Evolutionary conservation across 2,113 vertebrate genomes (phyloP), one percentile per base, ranked within the genome.

Genomic region (Numida meleagris): DNA sequence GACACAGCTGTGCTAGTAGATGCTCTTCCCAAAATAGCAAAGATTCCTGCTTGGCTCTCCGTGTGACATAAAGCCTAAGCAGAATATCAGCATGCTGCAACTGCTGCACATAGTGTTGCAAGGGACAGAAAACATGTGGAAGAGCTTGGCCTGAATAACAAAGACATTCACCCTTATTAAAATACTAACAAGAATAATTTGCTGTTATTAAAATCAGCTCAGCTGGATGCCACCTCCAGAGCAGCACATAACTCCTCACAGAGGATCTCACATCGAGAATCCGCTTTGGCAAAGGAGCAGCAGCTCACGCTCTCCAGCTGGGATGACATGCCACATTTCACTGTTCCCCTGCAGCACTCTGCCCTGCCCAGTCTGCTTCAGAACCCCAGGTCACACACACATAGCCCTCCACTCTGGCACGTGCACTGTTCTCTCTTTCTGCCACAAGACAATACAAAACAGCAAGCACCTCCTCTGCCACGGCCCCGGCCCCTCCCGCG

Each of bases 401-500:
- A 59, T 10, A 85, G 23, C 53, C 45, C 48, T 21, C 38, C 63
- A 50, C 8, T 2, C 50, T 74, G 1, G 16, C 81, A 36, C 4
- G 0, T 5, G n/a, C 19, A 23, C 77, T 65, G 27, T 16, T 79
- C 63, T 68, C 86, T 58, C 61, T 13, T 14, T 93, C 94, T 89
- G 75, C 59, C 96, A 34, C 31, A 63, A 59, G 81, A 71, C 66
- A 82, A 93, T 71, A 96, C 95, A 40, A 40, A 89, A 98, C 97
- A 98, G 94, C 95, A 95, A 67, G 98, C 93, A 62, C 98, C 98
- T 83, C 99, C 99, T 98, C 99, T 96, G 50, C 99, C 99, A 15
- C 99, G 97, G 21, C 99, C 99, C 6, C 99, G 96, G 23, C 99
- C 99, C 66, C 99, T 91, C 66, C 99, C 99, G 4, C 99, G 97